Evolutionary conservation across 2,113 vertebrate species (phyloP), one percentile per base, ranked within the genome.

Genomic region (Halcyon senegalensis): DNA sequence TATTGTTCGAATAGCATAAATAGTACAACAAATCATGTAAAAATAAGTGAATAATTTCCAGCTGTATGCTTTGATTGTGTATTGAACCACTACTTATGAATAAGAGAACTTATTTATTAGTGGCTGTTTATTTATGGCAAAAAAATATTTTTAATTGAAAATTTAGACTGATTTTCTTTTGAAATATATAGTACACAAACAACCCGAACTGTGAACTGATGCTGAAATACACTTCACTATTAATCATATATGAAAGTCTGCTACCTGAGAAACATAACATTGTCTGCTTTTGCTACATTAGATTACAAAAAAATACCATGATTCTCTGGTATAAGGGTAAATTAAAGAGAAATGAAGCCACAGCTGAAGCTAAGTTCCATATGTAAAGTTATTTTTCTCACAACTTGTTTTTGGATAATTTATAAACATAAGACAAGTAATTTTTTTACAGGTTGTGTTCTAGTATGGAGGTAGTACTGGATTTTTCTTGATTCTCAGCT

Each of bases 131-230:
- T 35, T 35, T 35, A 81, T 55, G 4, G 63, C n/a, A 30, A n/a
- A 43, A 27, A 28, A 35, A 10, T 24, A 28, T 41, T 84, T 80
- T 64, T 81, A 76, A 55, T 80, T 80, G 44, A 28, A 70, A 90
- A 83, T 27, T 80, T 75, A 46, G 24, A 27, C 23, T 18, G 3
- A 16, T 59, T 84, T 90, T 66, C 31, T 84, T 59, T 70, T 51
- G 48, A 67, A 89, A 70, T 5, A 10, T n/a, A 18, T 18, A 74
- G 77, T 21, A 2, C 6, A 24, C 35, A 56, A 74, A n/a, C 16
- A 75, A 20, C 3, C 0, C 5, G 70, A 78, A 74, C 10, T 1
- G 1, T n/a, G 50, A 88, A 62, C 11, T 39, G 41, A 67, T 0
- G 0, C 8, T 75, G 68, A 81, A 90, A 59, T 84, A 70, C n/a